Base-by-base conservation (phyloP, 2,113 vertebrate genomes). In the Synchiropus splendidus region DNA sequence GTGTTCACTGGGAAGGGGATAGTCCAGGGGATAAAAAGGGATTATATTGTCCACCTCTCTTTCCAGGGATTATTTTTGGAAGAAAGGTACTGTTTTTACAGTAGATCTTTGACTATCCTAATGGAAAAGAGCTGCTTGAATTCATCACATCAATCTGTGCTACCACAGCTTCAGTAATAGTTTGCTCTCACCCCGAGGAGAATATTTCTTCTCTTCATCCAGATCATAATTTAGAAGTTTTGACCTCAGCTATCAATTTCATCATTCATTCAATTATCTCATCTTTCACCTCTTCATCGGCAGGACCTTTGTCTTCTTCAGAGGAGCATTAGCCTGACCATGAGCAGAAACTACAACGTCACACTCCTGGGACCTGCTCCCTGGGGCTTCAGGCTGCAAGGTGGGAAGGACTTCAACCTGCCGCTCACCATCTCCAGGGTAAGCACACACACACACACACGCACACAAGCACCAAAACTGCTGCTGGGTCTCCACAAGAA, bases 351-450 rank as follows among this genome's bases (percentile, higher is more conserved):
- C 85, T 97, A 95, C 86, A 93, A 58, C 1, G 87, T 90, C 65
- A 88, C 88, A 31, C 77, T 98, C 72, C 72, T 63, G 8, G 90
- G 90, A 75, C 91, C 93, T 0, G 90, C 92, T 74, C 94, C 94
- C 16, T 98, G 94, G 94, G 94, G 94, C 48, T 98, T 98, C 83
- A 88, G 92, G 44, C 91, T 98, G 67, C 92, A 96, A 72, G 94
- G 94, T 21, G 94, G 94, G 51, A 97, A 98, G 75, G 94, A 98
- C 82, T 98, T 98, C 85, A 97, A 90, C 80, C 87, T 94, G 89
- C 91, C 91, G 41, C 85, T 97, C 61, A 88, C 90, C 38, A 94
- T 97, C 72, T 98, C 94, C 53, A 89, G 89, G 82, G 92, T 97
- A 87, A 91, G 89, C 6, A 49, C 52, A 4, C 43, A 48, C 21